Conservation (phyloP, 1,140 invertebrate species). For the Glossosoma conforme region DNA sequence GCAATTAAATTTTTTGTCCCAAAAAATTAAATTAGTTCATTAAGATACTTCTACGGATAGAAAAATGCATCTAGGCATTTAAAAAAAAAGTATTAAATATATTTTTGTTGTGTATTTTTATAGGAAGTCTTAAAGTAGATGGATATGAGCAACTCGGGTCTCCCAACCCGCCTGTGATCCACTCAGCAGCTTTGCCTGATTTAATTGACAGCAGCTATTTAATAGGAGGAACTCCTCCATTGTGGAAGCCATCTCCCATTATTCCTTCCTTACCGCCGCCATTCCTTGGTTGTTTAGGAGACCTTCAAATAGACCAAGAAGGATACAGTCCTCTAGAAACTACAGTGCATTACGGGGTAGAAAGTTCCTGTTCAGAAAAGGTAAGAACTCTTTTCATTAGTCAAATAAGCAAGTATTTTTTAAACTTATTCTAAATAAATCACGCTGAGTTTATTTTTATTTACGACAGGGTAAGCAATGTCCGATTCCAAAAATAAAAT, state of each 20-base stretch:
- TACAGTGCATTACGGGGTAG: conserved; percentile 69
- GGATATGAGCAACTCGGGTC: conserved; percentile 63
- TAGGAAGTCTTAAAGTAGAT: conserved; percentile 63
- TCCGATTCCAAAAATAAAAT: not conserved
- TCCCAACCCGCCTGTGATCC: conserved; percentile 54
- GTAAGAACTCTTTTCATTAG: conserved; percentile 41
- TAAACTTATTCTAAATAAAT: too few species aligned
- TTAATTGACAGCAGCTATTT: conserved; percentile 61
- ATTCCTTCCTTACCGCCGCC: conserved; percentile 35
- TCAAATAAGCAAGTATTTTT: not conserved
- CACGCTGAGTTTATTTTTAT: not conserved
- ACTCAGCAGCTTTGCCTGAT: conserved; percentile 58
- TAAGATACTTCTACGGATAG: too few species aligned
- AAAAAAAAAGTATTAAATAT: too few species aligned
- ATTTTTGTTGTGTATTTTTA: conserved; percentile 37
- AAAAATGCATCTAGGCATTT: too few species aligned
- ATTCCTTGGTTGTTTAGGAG: conserved; percentile 78
- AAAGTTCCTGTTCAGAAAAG: conserved; percentile 66
- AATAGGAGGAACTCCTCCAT: conserved; percentile 74
- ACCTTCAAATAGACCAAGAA: conserved; percentile 66
- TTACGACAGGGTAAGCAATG: not conserved
- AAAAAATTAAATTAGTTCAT: too few species aligned
- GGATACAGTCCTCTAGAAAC: conserved; percentile 53
- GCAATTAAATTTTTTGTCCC: too few species aligned
- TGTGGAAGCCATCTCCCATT: conserved; percentile 24